These are phyloP conservation scores for Hymenochirus boettgeri DNA, from an alignment of 2,113 vertebrate genomes.

Conservation along the genomic window DNA sequence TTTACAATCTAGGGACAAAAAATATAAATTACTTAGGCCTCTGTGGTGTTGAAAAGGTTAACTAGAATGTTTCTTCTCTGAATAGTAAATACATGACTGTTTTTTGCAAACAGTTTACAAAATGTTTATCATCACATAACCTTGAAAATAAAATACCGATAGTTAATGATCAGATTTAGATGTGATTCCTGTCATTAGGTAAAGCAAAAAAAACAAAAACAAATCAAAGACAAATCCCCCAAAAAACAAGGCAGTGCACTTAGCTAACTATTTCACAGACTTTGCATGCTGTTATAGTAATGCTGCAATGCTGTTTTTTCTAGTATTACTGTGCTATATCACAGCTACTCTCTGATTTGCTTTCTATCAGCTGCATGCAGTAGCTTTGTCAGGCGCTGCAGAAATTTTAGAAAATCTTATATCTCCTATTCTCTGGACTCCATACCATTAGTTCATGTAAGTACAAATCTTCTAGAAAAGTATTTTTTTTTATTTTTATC, in stretches of 20 bases:
- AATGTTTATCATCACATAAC: too few relatives aligned
- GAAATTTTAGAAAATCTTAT: constrained; percentile 60
- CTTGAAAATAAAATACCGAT: too few relatives aligned
- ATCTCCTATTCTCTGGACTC: constrained; percentile 47
- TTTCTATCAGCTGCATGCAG: constrained; percentile 61
- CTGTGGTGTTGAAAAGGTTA: too few relatives aligned
- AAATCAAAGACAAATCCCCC: too few relatives aligned
- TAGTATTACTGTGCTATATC: constrained; percentile 54
- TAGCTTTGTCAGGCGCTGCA: constrained; percentile 63
- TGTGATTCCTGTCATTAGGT: too few relatives aligned
- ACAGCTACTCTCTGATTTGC: constrained; percentile 60
- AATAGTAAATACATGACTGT: too few relatives aligned
- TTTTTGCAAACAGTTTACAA: too few relatives aligned
- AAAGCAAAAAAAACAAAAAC: too few relatives aligned
- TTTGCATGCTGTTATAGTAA: constrained; percentile 54
- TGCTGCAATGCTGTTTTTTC: constrained; percentile 74
- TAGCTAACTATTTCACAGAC: constrained; percentile 41
- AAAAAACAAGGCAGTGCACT: constrained; percentile 9
- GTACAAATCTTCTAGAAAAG: constrained; percentile 11
- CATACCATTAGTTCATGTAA: constrained; percentile 20
- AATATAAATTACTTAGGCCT: too few relatives aligned
- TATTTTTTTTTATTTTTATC: constrained; percentile 36
- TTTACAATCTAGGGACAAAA: too few relatives aligned
- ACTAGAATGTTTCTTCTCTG: too few relatives aligned
- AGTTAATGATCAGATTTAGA: too few relatives aligned